These are phyloP conservation scores for Bellardia bayeri DNA, from an alignment of 2,888 invertebrate species.

Conservation along the genomic window DNA sequence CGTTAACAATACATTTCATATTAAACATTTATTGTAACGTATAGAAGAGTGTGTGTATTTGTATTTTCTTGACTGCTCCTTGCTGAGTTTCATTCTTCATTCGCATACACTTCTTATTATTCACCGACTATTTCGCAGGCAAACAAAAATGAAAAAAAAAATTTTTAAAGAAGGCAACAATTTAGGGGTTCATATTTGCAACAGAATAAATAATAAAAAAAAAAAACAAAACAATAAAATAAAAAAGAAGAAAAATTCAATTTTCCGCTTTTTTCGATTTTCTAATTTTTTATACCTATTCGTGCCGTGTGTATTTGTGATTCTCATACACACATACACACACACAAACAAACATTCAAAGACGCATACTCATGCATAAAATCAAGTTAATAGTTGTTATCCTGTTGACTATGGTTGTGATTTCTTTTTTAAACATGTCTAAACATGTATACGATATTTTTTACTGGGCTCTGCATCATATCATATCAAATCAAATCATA, in stretches of 20 bases:
- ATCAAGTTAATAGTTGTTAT: slow-evolving; percentile 69
- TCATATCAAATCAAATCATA: not conserved
- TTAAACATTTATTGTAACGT: slow-evolving; percentile 52
- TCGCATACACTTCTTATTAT: slow-evolving; percentile 56
- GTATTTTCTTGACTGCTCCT: slow-evolving; percentile 45
- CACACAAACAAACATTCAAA: slow-evolving; percentile 3
- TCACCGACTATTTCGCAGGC: slow-evolving; percentile 43
- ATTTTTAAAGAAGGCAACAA: slow-evolving; percentile 52
- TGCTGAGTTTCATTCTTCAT: slow-evolving; percentile 46
- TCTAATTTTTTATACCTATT: slow-evolving; percentile 48
- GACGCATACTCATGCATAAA: slow-evolving; percentile 32
- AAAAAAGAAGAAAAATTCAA: slow-evolving; percentile 63
- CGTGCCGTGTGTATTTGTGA: slow-evolving; percentile 44
- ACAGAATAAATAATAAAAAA: slow-evolving; percentile 31
- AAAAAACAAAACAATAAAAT: slow-evolving; percentile 22
- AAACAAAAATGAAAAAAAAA: slow-evolving; percentile 10
- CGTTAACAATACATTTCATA: slow-evolving; percentile 69
- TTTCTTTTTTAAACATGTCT: slow-evolving; percentile 41
- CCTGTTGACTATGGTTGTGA: slow-evolving; percentile 70
- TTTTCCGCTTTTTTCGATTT: slow-evolving; percentile 68
- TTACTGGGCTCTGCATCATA: slow-evolving; percentile 28
- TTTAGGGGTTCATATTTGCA: slow-evolving; percentile 60
- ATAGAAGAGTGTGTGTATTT: not conserved
- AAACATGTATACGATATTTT: slow-evolving; percentile 25
- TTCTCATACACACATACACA: not conserved